Evolutionary conservation across 1,140 invertebrate species (phyloP).

Genomic region (Bombyx mandarina): DNA sequence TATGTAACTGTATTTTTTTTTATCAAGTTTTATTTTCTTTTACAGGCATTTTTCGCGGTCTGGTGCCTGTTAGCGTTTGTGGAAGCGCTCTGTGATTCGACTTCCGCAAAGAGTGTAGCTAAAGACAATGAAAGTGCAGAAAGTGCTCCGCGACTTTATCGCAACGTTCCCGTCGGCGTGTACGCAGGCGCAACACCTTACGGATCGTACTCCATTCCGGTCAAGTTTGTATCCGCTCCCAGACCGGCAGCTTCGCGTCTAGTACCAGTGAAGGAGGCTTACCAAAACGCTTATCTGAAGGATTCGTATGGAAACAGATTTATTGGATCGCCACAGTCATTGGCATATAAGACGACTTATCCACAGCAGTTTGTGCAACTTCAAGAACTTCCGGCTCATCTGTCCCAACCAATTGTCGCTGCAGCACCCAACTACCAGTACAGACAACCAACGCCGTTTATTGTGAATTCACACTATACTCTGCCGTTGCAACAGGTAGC

Average conservation of each 20-base stretch:
- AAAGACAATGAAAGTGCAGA: slow-evolving; percentile 40
- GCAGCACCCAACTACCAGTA: slow-evolving; percentile 34
- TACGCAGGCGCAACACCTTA: slow-evolving; percentile 52
- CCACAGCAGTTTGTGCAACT: slow-evolving; percentile 55
- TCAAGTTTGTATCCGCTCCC: slow-evolving; percentile 25
- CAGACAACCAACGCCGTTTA: slow-evolving; percentile 35
- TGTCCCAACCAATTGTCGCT: slow-evolving; percentile 45
- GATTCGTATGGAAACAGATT: slow-evolving; percentile 58
- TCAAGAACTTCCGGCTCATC: slow-evolving; percentile 49
- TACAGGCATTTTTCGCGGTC: slow-evolving; percentile 37
- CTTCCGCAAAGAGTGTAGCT: slow-evolving; percentile 17
- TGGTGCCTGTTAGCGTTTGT: slow-evolving; percentile 34
- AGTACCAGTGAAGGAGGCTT: slow-evolving; percentile 33
- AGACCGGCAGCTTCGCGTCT: slow-evolving; percentile 23
- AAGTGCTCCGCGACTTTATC: slow-evolving; percentile 43
- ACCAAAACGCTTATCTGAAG: slow-evolving; percentile 39
- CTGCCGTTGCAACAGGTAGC: slow-evolving; percentile 28
- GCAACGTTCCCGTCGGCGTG: slow-evolving; percentile 38
- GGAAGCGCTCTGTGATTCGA: slow-evolving; percentile 20
- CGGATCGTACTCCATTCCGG: slow-evolving; percentile 43
- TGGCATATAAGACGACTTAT: slow-evolving; percentile 37
- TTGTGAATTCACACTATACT: slow-evolving; percentile 32
- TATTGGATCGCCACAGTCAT: slow-evolving; percentile 29
- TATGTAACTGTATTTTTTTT: slow-evolving; percentile 5
- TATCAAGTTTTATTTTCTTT: slow-evolving; percentile 21